Percentiles rank a stretch among this genome's conserved stretches.
Conservation (phyloP, 2,888 invertebrate genomes). For the Calameuta filiformis region DNA sequence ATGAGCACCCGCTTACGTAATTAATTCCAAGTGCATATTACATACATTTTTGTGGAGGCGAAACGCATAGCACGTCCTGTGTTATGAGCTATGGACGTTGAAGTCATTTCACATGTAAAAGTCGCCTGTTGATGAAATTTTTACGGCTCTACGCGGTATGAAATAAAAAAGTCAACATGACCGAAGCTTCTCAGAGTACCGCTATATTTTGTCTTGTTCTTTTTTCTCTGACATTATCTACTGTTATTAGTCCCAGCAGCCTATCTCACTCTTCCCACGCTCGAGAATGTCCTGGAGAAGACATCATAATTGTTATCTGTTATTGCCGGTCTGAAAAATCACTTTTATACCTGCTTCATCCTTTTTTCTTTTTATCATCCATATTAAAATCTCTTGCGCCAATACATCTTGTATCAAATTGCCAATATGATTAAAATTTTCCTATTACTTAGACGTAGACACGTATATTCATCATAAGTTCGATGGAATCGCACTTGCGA, state of each 20-base stretch:
- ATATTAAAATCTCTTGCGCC: not conserved
- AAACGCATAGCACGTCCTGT: not conserved
- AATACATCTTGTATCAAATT: not conserved
- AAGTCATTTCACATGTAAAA: conserved; percentile 22
- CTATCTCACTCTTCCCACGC: not conserved
- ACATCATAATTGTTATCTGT: not conserved
- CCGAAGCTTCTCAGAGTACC: conserved; percentile 8
- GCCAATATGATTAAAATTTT: not conserved
- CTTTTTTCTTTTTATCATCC: not conserved
- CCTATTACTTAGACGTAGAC: not conserved
- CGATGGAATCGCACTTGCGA: not conserved
- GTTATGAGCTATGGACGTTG: not conserved
- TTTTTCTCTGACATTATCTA: not conserved
- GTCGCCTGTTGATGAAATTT: conserved; percentile 48
- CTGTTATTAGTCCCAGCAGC: not conserved
- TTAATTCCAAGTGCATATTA: conserved; percentile 49
- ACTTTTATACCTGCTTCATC: not conserved
- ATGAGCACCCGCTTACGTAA: conserved; percentile 46
- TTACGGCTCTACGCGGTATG: conserved; percentile 28
- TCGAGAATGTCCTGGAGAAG: not conserved
- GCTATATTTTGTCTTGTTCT: not conserved
- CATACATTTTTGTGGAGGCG: conserved; percentile 30
- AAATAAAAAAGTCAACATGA: not conserved
- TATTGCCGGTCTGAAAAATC: not conserved
- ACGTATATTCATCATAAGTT: not conserved